Conservation (phyloP, 2,113 vertebrate genomes). For the Poeciliopsis occidentalis region DNA sequence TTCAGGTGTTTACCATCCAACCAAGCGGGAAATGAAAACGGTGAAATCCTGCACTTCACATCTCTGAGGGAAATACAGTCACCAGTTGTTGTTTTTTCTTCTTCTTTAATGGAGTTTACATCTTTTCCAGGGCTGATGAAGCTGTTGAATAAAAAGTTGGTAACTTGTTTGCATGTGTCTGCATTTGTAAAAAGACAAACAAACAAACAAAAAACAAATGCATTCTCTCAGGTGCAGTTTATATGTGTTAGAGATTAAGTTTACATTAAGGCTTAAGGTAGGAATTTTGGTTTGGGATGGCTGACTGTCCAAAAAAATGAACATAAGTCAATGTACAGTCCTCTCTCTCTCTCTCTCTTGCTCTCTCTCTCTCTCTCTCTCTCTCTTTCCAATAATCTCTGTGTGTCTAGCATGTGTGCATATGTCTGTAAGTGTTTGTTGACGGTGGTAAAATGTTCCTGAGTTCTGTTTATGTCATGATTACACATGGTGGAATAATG, state of each 20-base stretch:
- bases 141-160: background rate
- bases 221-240: no score
- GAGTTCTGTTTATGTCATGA: conserved; percentile 58
- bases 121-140: background rate
- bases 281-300: background rate
- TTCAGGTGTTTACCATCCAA: background rate
- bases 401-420: background rate
- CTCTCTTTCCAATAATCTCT: background rate
- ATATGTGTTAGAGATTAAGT: background rate
- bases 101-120: background rate
- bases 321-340: background rate
- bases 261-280: background rate
- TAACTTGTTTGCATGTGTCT: background rate
- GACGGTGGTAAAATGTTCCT: conserved; percentile 25
- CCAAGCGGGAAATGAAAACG: background rate
- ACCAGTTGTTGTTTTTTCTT: no score
- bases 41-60: background rate
- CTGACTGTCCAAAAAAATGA: background rate
- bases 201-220: no score
- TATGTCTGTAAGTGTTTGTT: conserved; percentile 18
- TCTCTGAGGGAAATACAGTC: background rate
- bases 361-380: no score
- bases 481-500: conserved; percentile 71
- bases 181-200: background rate
- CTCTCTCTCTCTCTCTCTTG: no score